These are phyloP conservation scores for Callaeas wilsoni DNA, from an alignment of 2,113 vertebrate genomes.

Conservation along the genomic window DNA sequence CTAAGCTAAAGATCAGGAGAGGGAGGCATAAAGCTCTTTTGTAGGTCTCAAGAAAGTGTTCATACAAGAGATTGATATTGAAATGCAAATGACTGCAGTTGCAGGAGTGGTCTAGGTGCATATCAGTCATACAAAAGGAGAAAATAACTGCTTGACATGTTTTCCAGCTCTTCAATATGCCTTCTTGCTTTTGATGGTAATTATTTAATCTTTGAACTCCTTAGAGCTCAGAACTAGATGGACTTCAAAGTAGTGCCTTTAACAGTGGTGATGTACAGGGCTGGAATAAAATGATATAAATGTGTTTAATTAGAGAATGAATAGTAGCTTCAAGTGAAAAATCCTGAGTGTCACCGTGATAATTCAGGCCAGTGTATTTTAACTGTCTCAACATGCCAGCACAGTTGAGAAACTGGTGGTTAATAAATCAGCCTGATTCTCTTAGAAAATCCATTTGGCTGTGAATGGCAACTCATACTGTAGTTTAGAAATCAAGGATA, in stretches of 20 bases:
- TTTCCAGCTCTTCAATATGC: fast-evolving
- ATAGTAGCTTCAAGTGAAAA: background rate
- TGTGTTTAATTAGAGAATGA: background rate
- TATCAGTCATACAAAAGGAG: fast-evolving
- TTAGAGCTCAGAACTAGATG: background rate
- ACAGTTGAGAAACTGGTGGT: background rate
- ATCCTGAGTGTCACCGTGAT: background rate
- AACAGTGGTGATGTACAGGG: background rate
- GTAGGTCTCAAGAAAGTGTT: background rate
- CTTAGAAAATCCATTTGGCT: background rate
- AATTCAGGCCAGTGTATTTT: background rate
- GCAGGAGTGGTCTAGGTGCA: background rate
- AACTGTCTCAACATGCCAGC: background rate
- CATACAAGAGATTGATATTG: background rate
- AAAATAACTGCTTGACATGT: background rate
- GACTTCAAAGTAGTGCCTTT: background rate
- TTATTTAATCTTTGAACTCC: background rate
- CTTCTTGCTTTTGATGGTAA: background rate
- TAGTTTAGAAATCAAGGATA: background rate
- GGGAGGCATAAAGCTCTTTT: background rate
- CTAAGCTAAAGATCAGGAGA: background rate
- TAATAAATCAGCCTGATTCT: background rate
- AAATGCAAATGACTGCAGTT: background rate
- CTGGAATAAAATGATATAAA: background rate
- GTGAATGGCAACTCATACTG: background rate